Percentiles rank a stretch among this genome's conserved stretches.
These are phyloP conservation scores for Hylia prasina DNA, from an alignment of 2,113 vertebrate genomes.

Conservation along the genomic window DNA sequence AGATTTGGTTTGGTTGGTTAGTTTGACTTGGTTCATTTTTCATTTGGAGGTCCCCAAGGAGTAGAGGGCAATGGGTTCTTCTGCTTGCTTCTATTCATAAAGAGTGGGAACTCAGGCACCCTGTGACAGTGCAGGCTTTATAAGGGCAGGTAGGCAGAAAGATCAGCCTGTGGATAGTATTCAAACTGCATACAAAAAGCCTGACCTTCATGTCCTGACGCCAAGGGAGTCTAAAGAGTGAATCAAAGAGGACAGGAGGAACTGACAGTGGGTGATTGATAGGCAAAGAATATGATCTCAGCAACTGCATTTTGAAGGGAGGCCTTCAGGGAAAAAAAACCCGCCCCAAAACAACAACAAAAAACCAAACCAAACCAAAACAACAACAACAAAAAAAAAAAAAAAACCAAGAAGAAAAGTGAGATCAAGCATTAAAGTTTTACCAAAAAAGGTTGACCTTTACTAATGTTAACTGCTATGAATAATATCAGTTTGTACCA, in stretches of 20 bases:
- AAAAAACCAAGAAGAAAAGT: neutral
- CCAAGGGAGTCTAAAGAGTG: neutral
- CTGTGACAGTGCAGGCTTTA: neutral
- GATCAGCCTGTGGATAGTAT: neutral
- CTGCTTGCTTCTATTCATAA: conserved; percentile 20
- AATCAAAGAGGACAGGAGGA: conserved; percentile 13
- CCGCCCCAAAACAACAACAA: neutral
- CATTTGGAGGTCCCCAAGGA: neutral
- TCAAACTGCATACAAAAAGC: neutral
- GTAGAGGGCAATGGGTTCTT: neutral
- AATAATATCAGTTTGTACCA: conserved; percentile 14
- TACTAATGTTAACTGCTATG: neutral
- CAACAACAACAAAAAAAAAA: too few species aligned
- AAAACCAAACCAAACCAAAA: too few species aligned
- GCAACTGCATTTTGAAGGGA: neutral
- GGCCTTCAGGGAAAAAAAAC: rapidly evolving
- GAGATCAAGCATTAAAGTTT: neutral
- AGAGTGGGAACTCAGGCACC: conserved; percentile 24
- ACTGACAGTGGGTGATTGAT: neutral
- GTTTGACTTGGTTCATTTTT: neutral
- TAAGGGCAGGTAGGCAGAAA: conserved; percentile 12
- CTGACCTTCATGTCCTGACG: conserved; percentile 15
- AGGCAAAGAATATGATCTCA: conserved; percentile 5
- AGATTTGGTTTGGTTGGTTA: neutral
- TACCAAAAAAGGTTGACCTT: neutral